Evolutionary conservation across 92 coral and sea anemone species (phyloP), one percentile per base, ranked within the genome.

Genomic region (Siderastrea radians): DNA sequence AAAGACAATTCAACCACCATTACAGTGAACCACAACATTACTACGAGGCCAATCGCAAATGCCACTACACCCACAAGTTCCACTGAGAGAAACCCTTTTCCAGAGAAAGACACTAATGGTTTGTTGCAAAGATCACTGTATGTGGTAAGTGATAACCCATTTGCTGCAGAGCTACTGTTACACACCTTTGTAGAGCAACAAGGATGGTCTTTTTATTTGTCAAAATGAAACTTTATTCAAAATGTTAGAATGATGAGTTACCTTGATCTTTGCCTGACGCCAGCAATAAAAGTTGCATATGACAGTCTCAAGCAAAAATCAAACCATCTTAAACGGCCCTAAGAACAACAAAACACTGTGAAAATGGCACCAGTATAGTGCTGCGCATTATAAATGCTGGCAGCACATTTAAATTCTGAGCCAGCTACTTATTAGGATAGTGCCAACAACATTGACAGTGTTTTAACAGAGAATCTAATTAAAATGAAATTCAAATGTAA

Each of bases 91-190:
- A 7, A 1, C 0, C 13, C 15, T 7, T 51, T 51, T 50, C 15
- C 12, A 26, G 1, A 12, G 4, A 51, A 26, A 16, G 77, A 77
- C 16, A 87, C 75, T 47, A 86, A 84, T 71, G 96, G 96, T 74
- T 68, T 94, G 50, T 72, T 94, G 65, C 84, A 91, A 66, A 91
- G 96, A 46, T 91, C 93, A 90, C 75, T 94, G 2, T 94, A 94
- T 86, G 96, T 91, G 93, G 96, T 94, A 82, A 65, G 96, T 85
- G 73, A 38, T 2, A 55, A 55, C 10, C 2, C 8, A 55, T 55
- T 55, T 3, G 61, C 61, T 61, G 19, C 26, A 61, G 66, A 61
- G 66, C 66, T 7, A 3, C 12, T 55, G 12, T 55, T 55, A 14
- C 61, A 55, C 57, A 53, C 6, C 61, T 7, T 4, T 55, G 12